Conservation (phyloP, 2,888 invertebrate species). For the Patella caerulea region DNA sequence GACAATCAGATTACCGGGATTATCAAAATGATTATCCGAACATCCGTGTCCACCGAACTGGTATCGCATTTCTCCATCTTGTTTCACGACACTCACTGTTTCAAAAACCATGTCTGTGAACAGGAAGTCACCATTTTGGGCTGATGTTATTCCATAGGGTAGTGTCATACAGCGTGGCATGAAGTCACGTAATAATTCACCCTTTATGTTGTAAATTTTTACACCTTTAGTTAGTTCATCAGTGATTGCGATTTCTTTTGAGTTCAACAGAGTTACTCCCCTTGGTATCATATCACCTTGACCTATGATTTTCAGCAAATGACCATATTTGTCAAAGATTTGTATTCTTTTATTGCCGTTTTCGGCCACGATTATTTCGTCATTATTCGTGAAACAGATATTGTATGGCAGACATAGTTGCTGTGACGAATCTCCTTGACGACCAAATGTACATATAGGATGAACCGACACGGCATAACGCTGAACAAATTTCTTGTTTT, state of each 20-base stretch:
- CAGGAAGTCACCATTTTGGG: slow-evolving; percentile 32
- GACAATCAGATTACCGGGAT: slow-evolving; percentile 38
- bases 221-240: slow-evolving; percentile 42
- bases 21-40: slow-evolving; percentile 33
- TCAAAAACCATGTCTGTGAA: slow-evolving; percentile 46
- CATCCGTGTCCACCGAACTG: slow-evolving; percentile 39
- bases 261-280: slow-evolving; percentile 28
- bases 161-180: slow-evolving; percentile 29
- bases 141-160: slow-evolving; percentile 35
- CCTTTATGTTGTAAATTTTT: slow-evolving; percentile 29
- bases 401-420: slow-evolving; percentile 38
- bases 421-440: slow-evolving; percentile 28
- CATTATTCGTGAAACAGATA: slow-evolving; percentile 35
- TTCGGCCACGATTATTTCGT: slow-evolving; percentile 38
- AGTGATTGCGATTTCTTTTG: slow-evolving; percentile 33
- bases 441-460: slow-evolving; percentile 29
- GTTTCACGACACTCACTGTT: slow-evolving; percentile 34
- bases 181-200: slow-evolving; percentile 15
- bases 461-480: not conserved
- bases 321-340: slow-evolving; percentile 35
- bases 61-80: slow-evolving; percentile 28
- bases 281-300: slow-evolving; percentile 34
- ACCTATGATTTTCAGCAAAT: slow-evolving; percentile 25
- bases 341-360: slow-evolving; percentile 39
- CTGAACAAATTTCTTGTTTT: not conserved